Evolutionary conservation across 2,113 vertebrate genomes (phyloP).

Genomic region (Aix galericulata): DNA sequence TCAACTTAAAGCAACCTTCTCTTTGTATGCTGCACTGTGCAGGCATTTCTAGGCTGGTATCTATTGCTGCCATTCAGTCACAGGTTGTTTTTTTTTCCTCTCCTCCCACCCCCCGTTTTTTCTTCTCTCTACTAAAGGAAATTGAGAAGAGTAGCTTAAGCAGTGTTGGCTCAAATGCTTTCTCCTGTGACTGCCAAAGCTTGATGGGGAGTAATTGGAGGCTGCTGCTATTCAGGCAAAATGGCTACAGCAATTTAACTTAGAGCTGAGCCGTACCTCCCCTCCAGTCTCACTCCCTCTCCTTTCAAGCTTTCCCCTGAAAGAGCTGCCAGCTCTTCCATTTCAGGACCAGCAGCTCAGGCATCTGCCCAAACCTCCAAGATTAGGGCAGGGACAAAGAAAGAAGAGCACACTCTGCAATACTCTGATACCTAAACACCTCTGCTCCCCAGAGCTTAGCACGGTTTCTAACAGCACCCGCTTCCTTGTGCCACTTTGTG

Average conservation of each 20-base stretch:
- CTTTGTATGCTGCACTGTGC: background rate
- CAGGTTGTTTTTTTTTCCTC: background rate
- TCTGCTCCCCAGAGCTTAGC: background rate
- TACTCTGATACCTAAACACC: fast-evolving
- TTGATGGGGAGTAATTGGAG: background rate
- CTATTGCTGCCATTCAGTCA: background rate
- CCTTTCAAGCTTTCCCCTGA: background rate
- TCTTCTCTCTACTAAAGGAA: background rate
- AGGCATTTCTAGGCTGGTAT: background rate
- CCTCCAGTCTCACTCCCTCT: background rate
- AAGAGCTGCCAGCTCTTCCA: background rate
- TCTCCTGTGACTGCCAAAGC: background rate
- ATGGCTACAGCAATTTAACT: background rate
- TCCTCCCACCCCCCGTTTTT: no score
- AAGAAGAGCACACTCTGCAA: background rate
- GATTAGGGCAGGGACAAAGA: fast-evolving
- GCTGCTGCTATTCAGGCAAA: background rate
- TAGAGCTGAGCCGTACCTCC: background rate
- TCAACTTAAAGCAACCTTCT: background rate
- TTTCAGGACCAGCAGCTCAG: background rate
- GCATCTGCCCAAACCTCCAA: background rate
- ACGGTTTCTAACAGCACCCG: fast-evolving
- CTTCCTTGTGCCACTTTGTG: background rate
- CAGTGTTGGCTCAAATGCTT: background rate
- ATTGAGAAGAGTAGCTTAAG: background rate